Evolutionary conservation across 2,888 invertebrate genomes (phyloP).

Genomic region (Zygaena filipendulae): DNA sequence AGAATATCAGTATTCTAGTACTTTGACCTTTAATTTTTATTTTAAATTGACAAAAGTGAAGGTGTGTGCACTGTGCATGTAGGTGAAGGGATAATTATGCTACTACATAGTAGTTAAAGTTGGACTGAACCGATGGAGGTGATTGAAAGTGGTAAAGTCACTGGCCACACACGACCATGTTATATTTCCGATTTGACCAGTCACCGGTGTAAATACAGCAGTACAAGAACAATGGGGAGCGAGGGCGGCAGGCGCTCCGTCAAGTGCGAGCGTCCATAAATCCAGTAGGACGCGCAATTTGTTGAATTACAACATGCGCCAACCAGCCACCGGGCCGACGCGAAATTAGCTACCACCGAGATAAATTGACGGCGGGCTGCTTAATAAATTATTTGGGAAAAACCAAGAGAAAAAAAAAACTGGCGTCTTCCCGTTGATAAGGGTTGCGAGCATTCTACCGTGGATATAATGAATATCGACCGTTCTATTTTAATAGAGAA

Average conservation of each 20-base stretch:
- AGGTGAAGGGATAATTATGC: no score
- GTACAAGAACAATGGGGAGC: slow-evolving; percentile 54
- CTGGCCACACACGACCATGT: no score
- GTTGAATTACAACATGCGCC: slow-evolving; percentile 69
- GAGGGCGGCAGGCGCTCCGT: slow-evolving; percentile 54
- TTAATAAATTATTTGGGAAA: slow-evolving; percentile 70
- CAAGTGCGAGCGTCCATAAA: slow-evolving; percentile 62
- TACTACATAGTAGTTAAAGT: no score
- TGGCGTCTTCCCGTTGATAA: slow-evolving; percentile 66
- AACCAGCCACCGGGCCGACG: slow-evolving; percentile 64
- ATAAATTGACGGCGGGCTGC: slow-evolving; percentile 65
- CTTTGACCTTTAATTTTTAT: no score
- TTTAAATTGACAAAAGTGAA: no score
- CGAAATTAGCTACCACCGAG: slow-evolving; percentile 67
- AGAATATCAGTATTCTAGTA: no score
- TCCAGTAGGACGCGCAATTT: slow-evolving; percentile 64
- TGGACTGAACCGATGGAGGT: no score
- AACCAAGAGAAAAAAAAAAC: slow-evolving; percentile 68
- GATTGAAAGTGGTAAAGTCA: no score
- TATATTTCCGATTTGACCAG: no score
- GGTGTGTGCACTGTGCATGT: no score
- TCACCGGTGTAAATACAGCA: slow-evolving; percentile 36
- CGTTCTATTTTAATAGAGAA: no score
- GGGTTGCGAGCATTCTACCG: slow-evolving; percentile 52
- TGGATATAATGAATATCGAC: slow-evolving; percentile 61